Conservation (phyloP, 2,113 vertebrate species). For the Ailuropoda melanoleuca region DNA sequence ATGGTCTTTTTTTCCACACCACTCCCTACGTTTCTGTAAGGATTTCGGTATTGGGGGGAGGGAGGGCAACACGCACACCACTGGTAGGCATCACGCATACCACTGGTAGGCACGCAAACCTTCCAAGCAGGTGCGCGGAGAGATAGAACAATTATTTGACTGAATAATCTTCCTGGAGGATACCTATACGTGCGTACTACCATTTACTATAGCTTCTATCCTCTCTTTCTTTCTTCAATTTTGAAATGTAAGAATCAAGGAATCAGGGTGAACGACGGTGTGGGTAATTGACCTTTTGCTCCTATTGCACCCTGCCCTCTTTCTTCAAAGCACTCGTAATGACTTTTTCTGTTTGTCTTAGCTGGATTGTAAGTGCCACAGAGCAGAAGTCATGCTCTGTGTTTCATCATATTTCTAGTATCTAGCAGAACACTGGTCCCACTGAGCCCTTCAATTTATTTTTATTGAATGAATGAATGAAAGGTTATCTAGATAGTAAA, state of each 20-base stretch:
- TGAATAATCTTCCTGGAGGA: neutral
- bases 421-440: neutral
- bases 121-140: neutral
- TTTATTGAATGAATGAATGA: slow-evolving; percentile 13
- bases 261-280: neutral
- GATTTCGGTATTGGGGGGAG: neutral
- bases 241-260: neutral
- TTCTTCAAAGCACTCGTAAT: neutral
- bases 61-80: neutral
- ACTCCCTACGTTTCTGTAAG: neutral
- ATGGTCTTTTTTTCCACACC: neutral
- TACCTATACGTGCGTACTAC: neutral
- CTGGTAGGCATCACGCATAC: neutral
- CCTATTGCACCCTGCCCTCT: neutral
- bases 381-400: neutral
- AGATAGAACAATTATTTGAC: neutral
- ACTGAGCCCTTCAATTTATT: neutral
- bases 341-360: neutral
- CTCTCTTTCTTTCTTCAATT: neutral
- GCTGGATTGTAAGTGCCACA: neutral
- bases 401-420: neutral
- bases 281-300: slow-evolving; percentile 5
- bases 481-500: slow-evolving; percentile 2
- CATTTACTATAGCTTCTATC: neutral
- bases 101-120: neutral